Conservation (phyloP, 2,888 invertebrate genomes). For the Synergus umbraculus region DNA sequence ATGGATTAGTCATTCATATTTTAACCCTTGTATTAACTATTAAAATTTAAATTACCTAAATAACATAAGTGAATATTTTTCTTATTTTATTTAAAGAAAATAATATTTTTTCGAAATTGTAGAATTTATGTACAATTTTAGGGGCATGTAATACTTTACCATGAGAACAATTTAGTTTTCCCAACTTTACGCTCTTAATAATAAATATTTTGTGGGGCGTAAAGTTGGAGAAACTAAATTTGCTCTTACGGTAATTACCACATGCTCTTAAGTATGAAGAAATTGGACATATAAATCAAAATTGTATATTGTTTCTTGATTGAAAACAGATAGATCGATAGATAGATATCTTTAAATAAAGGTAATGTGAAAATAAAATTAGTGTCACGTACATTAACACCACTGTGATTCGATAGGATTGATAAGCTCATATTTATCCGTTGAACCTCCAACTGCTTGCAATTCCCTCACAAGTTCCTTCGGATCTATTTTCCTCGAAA, state of each 20-base stretch:
- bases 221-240: too few species aligned
- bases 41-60: not conserved
- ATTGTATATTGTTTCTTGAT: not conserved
- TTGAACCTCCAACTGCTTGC: constrained; percentile 77
- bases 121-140: constrained; percentile 10
- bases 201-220: too few species aligned
- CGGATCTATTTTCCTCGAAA: constrained; percentile 78
- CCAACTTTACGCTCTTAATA: too few species aligned
- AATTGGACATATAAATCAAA: not conserved
- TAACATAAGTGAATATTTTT: not conserved
- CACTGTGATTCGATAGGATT: constrained; percentile 62
- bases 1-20: not conserved
- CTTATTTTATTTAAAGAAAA: not conserved
- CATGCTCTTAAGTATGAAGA: not conserved
- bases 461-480: constrained; percentile 78
- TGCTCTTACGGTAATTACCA: too few species aligned
- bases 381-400: constrained; percentile 37
- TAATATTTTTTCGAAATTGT: not conserved
- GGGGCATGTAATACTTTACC: too few species aligned
- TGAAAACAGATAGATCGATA: not conserved
- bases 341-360: not conserved
- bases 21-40: not conserved
- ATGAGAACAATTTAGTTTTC: too few species aligned
- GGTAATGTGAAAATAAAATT: constrained; percentile 13
- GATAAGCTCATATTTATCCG: constrained; percentile 78